Conservation (phyloP, 2,797 vertebrate species). For the Argya squamiceps region DNA sequence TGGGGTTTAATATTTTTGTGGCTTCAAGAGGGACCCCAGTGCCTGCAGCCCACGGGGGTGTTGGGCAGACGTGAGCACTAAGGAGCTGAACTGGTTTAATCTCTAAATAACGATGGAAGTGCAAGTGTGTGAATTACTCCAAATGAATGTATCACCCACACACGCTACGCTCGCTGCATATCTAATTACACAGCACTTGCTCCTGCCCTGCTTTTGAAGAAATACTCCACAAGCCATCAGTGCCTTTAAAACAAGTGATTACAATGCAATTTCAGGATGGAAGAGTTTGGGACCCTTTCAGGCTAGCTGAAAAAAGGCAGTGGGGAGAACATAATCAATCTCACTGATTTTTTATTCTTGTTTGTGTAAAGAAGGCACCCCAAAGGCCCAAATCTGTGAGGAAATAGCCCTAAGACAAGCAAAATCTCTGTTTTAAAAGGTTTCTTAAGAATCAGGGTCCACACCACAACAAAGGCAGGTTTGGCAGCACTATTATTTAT, state of each 20-base stretch:
- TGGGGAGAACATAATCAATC: neutral
- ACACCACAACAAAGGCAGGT: neutral
- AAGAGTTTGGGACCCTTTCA: neutral
- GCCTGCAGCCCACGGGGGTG: neutral
- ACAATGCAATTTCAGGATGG: neutral
- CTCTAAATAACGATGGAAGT: conserved; percentile 37
- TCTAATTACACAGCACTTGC: conserved; percentile 3
- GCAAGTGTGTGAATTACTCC: conserved; percentile 22
- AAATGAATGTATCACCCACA: conserved; percentile 37
- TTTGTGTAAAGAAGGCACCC: neutral
- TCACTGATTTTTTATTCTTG: neutral
- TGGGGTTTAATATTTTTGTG: neutral
- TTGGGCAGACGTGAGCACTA: neutral
- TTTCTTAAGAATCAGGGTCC: neutral
- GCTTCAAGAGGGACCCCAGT: neutral
- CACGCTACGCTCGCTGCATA: neutral
- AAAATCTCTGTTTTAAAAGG: neutral
- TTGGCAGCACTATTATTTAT: neutral
- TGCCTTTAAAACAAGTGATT: neutral
- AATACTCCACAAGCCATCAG: neutral
- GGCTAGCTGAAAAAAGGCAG: neutral
- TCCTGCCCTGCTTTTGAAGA: conserved; percentile 3
- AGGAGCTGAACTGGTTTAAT: neutral
- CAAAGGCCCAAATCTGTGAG: neutral
- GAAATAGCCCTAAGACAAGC: neutral